Conservation (phyloP, 1,140 invertebrate species). For the Amphibalanus amphitrite region DNA sequence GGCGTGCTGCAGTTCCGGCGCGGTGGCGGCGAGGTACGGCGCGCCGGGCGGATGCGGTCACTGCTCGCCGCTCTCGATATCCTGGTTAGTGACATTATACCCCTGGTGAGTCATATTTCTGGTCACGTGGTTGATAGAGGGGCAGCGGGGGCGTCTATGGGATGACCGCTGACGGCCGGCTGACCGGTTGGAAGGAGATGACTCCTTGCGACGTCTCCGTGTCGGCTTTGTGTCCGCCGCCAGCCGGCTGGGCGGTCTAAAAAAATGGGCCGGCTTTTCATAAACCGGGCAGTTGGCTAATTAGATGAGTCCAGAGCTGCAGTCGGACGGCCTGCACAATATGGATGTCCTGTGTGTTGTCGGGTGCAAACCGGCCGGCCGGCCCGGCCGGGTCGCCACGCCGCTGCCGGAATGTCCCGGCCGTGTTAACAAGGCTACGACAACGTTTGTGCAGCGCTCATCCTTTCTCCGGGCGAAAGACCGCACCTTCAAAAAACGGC, state of each 20-base stretch:
- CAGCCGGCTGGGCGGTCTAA: background rate
- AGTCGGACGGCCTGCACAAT: background rate
- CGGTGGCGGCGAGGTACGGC: too few species aligned
- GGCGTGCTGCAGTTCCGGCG: background rate
- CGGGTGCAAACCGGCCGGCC: background rate
- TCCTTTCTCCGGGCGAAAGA: background rate
- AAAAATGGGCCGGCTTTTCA: background rate
- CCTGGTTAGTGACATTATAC: background rate
- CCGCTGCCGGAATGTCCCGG: background rate
- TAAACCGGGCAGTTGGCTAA: background rate
- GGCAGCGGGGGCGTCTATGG: too few species aligned
- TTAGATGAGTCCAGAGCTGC: background rate
- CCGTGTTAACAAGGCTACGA: background rate
- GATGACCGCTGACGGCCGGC: too few species aligned
- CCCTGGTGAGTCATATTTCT: background rate
- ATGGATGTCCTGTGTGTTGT: background rate
- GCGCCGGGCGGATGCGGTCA: background rate
- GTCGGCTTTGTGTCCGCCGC: background rate
- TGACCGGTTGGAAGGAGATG: background rate
- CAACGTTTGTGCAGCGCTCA: background rate
- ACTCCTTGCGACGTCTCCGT: too few species aligned
- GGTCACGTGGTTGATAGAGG: background rate
- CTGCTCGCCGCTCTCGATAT: background rate
- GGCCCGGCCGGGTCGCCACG: too few species aligned
- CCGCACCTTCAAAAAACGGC: background rate